Evolutionary conservation across 2,797 vertebrate species (phyloP).

Genomic region (Diplodus sargus): DNA sequence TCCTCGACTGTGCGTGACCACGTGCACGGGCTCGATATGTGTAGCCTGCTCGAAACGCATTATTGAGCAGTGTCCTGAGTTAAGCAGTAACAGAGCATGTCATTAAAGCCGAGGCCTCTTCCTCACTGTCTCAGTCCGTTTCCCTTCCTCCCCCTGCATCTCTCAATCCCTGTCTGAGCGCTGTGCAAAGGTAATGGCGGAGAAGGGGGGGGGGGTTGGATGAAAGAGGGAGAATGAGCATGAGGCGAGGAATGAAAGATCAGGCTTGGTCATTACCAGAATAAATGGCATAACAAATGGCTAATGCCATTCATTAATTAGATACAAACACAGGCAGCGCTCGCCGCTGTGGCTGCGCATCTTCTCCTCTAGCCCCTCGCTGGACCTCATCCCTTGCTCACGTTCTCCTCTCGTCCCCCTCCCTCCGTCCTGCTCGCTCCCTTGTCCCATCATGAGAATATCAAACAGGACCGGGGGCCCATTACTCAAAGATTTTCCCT

Average conservation of each 20-base stretch:
- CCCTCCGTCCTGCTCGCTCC: constrained; percentile 40
- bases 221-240: constrained; percentile 57
- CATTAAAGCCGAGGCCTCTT: constrained; percentile 61
- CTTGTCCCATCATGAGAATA: constrained; percentile 61
- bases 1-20: not conserved
- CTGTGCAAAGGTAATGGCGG: constrained; percentile 48
- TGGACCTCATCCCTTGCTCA: constrained; percentile 50
- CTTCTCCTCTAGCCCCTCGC: constrained; percentile 26
- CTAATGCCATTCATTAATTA: constrained; percentile 82
- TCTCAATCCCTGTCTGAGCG: constrained; percentile 48
- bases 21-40: constrained; percentile 37
- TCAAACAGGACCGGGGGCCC: constrained; percentile 58
- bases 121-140: constrained; percentile 39
- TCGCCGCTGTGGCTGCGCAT: constrained; percentile 28
- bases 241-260: constrained; percentile 68
- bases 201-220: not conserved
- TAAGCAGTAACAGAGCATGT: constrained; percentile 66
- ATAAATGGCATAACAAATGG: constrained; percentile 80
- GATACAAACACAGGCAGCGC: constrained; percentile 67
- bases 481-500: constrained; percentile 62
- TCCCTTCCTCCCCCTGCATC: constrained; percentile 24
- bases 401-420: constrained; percentile 13
- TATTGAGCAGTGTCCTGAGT: constrained; percentile 62
- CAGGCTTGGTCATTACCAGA: constrained; percentile 72
- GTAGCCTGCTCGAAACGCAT: constrained; percentile 44